A percentile compares a stretch with the other conserved stretches of the same genome.
Conservation (phyloP, 2,888 invertebrate genomes). For the Rutpela maculata region DNA sequence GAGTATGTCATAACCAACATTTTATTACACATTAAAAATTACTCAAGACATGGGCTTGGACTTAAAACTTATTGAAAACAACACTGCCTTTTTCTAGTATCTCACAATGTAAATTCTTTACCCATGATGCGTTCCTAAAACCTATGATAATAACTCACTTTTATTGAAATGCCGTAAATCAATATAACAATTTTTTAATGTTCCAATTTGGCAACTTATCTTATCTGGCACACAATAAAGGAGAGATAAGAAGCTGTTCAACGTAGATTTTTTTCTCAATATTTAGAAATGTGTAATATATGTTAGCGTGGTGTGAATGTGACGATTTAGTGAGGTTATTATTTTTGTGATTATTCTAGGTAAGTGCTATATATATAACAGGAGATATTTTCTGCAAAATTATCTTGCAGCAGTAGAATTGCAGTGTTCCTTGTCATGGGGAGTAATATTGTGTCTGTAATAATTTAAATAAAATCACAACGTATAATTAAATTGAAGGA, state of each 20-base stretch:
- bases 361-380: background rate
- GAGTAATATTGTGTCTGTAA: background rate
- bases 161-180: background rate
- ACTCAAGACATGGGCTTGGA: too few relatives aligned
- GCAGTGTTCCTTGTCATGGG: background rate
- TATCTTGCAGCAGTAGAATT: background rate
- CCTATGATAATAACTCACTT: background rate
- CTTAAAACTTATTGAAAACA: too few relatives aligned
- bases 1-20: too few relatives aligned
- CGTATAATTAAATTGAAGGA: background rate
- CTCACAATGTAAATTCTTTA: background rate
- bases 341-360: background rate
- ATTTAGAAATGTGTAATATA: background rate
- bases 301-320: background rate
- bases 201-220: constrained; percentile 13
- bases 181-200: background rate
- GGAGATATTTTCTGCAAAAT: background rate
- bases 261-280: constrained; percentile 9
- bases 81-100: too few relatives aligned
- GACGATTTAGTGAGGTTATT: constrained; percentile 18
- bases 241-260: constrained; percentile 15
- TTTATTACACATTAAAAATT: too few relatives aligned
- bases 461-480: background rate
- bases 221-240: constrained; percentile 25
- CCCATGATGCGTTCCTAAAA: background rate